Conservation (phyloP, 2,888 invertebrate genomes). For the Ectobius pallidus region DNA sequence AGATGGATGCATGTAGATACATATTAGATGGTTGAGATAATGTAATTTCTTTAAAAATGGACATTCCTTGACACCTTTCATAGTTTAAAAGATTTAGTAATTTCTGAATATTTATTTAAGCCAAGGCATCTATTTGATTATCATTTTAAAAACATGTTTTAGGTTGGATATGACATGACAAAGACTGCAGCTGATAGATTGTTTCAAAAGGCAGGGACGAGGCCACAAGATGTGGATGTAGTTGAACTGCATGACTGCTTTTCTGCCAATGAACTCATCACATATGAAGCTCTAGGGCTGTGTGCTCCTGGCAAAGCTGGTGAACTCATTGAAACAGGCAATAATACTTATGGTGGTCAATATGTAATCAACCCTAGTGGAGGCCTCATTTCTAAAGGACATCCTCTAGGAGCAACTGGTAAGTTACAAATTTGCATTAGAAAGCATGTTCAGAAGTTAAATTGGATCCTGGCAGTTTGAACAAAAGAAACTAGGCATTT, state of each 20-base stretch:
- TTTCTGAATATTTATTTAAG: too few relatives aligned
- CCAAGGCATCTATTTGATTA: too few relatives aligned
- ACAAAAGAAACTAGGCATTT: background rate
- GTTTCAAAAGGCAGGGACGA: constrained; percentile 75
- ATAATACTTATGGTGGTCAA: constrained; percentile 97
- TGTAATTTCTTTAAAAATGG: too few relatives aligned
- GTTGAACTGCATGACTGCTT: constrained; percentile 98
- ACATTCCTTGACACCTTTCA: too few relatives aligned
- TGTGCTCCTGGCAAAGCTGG: constrained; percentile 91
- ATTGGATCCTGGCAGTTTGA: background rate
- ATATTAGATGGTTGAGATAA: too few relatives aligned
- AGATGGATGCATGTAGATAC: too few relatives aligned
- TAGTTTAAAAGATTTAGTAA: too few relatives aligned
- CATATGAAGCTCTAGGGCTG: constrained; percentile 94
- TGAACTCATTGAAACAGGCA: constrained; percentile 88
- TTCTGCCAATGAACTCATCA: constrained; percentile 95
- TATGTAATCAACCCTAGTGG: constrained; percentile 99
- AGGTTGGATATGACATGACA: constrained; percentile 94
- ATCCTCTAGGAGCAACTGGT: constrained; percentile 96
- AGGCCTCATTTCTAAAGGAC: constrained; percentile 98
- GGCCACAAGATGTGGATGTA: constrained; percentile 86
- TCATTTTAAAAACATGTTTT: constrained; percentile 43
- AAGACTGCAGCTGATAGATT: constrained; percentile 77
- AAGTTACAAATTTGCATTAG: constrained; percentile 42
- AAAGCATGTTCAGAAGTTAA: background rate